Evolutionary conservation across 2,888 invertebrate species (phyloP).

Genomic region (Nysson spinosus): DNA sequence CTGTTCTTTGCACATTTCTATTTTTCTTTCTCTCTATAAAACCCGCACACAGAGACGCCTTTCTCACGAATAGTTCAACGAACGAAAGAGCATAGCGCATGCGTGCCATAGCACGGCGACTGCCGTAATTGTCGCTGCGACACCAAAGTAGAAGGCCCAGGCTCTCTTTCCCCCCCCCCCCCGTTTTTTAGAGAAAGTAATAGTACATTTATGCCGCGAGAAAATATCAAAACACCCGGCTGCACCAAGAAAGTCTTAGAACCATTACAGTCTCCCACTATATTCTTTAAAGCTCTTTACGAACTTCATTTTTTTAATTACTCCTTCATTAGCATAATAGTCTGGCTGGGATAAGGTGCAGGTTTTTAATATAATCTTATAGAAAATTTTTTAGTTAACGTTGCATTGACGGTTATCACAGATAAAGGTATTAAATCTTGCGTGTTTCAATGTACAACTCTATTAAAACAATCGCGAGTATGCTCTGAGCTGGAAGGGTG

Average conservation of each 20-base stretch:
- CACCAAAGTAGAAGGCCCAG: constrained; percentile 49
- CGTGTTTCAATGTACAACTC: no score
- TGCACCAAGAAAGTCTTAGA: not conserved
- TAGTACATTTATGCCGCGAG: constrained; percentile 5
- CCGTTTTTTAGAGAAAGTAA: constrained; percentile 7
- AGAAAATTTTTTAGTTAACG: no score
- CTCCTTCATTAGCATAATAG: no score
- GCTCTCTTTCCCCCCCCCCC: not conserved
- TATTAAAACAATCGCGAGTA: no score
- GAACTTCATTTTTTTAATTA: no score
- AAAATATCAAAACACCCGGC: constrained; percentile 13
- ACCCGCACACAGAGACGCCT: constrained; percentile 25
- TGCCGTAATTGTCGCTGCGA: constrained; percentile 58
- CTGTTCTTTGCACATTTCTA: constrained; percentile 22
- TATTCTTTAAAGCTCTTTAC: not conserved
- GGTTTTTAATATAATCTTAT: no score
- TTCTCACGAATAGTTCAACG: constrained; percentile 71
- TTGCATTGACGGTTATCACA: no score
- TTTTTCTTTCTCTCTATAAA: constrained; percentile 38
- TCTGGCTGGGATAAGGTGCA: no score
- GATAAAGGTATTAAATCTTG: no score
- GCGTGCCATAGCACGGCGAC: constrained; percentile 64
- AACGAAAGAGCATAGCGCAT: constrained; percentile 72
- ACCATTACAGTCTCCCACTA: not conserved
- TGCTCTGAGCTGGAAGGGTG: no score